A percentile compares a stretch with the other conserved stretches of the same genome.
Evolutionary conservation across 2,888 invertebrate species (phyloP).

Genomic region (Gymnosoma rotundatum): DNA sequence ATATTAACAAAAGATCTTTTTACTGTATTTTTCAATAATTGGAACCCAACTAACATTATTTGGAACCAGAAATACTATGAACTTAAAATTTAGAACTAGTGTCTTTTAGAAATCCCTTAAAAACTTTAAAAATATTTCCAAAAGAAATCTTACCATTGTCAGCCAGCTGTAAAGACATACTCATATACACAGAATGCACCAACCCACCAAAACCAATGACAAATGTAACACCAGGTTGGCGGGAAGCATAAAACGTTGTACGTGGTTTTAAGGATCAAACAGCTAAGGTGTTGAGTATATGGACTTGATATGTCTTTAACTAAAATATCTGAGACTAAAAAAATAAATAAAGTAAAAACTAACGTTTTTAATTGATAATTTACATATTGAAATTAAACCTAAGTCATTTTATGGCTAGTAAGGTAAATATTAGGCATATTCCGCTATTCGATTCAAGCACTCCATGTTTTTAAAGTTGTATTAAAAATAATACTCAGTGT

Average conservation of each 20-base stretch:
- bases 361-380: too few species aligned
- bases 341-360: too few species aligned
- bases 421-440: too few species aligned
- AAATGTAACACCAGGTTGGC: conserved; percentile 73
- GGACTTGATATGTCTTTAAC: conserved; percentile 62
- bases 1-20: conserved; percentile 77
- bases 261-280: conserved; percentile 77
- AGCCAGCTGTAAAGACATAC: conserved; percentile 77
- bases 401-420: too few species aligned
- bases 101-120: not conserved
- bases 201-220: conserved; percentile 32
- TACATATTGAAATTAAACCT: too few species aligned
- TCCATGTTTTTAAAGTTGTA: too few species aligned
- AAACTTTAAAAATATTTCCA: conserved; percentile 71
- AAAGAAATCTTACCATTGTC: conserved; percentile 77
- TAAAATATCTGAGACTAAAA: too few species aligned
- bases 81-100: not conserved
- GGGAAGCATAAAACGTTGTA: conserved; percentile 78
- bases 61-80: conserved; percentile 77
- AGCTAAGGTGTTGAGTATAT: conserved; percentile 72
- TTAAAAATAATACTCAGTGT: too few species aligned
- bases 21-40: conserved; percentile 76
- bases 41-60: conserved; percentile 78
- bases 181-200: conserved; percentile 70
- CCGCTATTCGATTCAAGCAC: too few species aligned